Base-by-base conservation (phyloP, 2,888 invertebrate species). In the Leptodirus hochenwartii region DNA sequence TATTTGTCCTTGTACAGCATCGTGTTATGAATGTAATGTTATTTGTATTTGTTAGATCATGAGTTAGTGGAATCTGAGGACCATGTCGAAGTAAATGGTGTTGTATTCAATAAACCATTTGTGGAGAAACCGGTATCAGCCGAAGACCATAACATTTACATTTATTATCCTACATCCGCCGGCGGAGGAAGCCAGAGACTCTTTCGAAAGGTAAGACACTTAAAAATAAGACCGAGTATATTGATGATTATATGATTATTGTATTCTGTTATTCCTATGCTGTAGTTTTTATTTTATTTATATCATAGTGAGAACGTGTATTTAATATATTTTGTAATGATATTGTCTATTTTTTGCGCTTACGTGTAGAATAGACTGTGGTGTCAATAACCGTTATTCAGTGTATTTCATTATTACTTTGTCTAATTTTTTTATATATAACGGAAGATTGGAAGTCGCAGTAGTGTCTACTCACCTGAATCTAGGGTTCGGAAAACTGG, bases 101-200 rank as follows among this genome's bases (percentile, higher is more conserved):
- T 84, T 15, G 77, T 77, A 13, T 95, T 96, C 51, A 91, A 91
- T 50, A 95, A 96, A 50, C 98, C 98, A 0, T 98, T 98, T 60
- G 98, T 99, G 12, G 98, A 99, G 61, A 98, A 99, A 53, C 98
- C 98, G 0, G 87, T 99, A 5, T 91, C 91, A 13, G 98, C 98
- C 0, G 98, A 99, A 58, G 96, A 99, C 60, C 98, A 99, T 55
- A 98, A 99, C 55, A 93, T 98, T 51, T 95, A 95, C 53, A 98
- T 99, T 45, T 99, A 99, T 56, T 99, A 96, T 59, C 98, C 98
- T 1, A 88, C 91, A 9, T 88, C 90, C 2, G 98, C 96, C 3
- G 98, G 88, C 15, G 98, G 96, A 4, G 98, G 98, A 10, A 90
- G 90, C 50, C 98, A 98, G 52, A 66, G 95, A 40, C 65, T 99